Evolutionary conservation across 30 jellyfish, hydroid and myxozoan species (phyloP).

Genomic region (Aurelia aurita): DNA sequence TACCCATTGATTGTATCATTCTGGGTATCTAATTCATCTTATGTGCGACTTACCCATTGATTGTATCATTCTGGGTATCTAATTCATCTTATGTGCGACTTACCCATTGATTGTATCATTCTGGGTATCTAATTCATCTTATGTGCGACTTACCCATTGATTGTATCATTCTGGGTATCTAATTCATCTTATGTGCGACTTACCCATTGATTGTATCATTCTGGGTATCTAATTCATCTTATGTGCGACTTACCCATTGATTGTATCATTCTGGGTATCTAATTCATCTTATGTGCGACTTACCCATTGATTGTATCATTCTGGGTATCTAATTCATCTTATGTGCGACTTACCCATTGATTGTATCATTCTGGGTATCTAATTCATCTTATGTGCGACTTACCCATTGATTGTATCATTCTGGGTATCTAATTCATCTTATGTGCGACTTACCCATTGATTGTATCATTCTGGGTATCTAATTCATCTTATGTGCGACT

Average conservation of each 20-base stretch:
- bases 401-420: conserved; percentile 42
- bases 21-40: conserved; percentile 36
- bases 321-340: conserved; percentile 36
- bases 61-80: conserved; percentile 25
- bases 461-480: conserved; percentile 25
- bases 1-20: conserved; percentile 42
- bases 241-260: conserved; percentile 9
- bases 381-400: conserved; percentile 27
- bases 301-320: conserved; percentile 42
- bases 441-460: conserved; percentile 9
- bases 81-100: conserved; percentile 27
- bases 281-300: conserved; percentile 27
- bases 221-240: conserved; percentile 36
- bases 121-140: conserved; percentile 36
- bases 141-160: conserved; percentile 9
- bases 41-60: conserved; percentile 9
- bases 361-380: conserved; percentile 25
- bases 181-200: conserved; percentile 27
- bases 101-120: conserved; percentile 42
- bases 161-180: conserved; percentile 25
- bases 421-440: conserved; percentile 36
- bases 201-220: conserved; percentile 42
- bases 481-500: conserved; percentile 27
- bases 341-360: conserved; percentile 9
- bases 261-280: conserved; percentile 25